phyloP scores from a whole-genome alignment of 2,797 vertebrate species.

The Gambusia yucatana region DNA sequence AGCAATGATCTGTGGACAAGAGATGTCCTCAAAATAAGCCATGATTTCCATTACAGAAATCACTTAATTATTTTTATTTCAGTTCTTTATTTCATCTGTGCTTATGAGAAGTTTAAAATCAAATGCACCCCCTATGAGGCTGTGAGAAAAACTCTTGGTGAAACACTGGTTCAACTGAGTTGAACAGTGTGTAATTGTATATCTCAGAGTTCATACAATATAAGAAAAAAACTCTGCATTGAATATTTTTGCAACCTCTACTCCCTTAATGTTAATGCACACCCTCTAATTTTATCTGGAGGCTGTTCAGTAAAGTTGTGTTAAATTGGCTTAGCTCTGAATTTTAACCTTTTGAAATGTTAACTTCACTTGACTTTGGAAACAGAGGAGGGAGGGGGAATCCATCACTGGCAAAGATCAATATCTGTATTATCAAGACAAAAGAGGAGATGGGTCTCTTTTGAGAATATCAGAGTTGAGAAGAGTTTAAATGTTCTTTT shows the following conservation, averaged over 20 bases:
- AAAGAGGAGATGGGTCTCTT: constrained; percentile 21
- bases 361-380: constrained; percentile 28
- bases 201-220: background rate
- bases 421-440: constrained; percentile 41
- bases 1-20: background rate
- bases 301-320: constrained; percentile 10
- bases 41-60: too few species aligned
- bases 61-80: too few species aligned
- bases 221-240: background rate
- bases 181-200: background rate
- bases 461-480: constrained; percentile 10
- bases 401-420: constrained; percentile 30
- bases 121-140: too few species aligned
- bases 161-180: too few species aligned
- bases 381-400: too few species aligned
- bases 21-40: background rate
- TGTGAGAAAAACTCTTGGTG: too few species aligned
- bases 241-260: constrained; percentile 4
- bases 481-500: constrained; percentile 50
- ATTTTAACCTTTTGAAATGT: constrained; percentile 43
- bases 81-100: background rate
- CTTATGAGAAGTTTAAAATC: too few species aligned
- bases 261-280: constrained; percentile 8
- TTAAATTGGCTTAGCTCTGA: constrained; percentile 8
- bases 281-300: constrained; percentile 31